phyloP scores from a whole-genome alignment of 2,113 vertebrate species.

The Scomber japonicus region DNA sequence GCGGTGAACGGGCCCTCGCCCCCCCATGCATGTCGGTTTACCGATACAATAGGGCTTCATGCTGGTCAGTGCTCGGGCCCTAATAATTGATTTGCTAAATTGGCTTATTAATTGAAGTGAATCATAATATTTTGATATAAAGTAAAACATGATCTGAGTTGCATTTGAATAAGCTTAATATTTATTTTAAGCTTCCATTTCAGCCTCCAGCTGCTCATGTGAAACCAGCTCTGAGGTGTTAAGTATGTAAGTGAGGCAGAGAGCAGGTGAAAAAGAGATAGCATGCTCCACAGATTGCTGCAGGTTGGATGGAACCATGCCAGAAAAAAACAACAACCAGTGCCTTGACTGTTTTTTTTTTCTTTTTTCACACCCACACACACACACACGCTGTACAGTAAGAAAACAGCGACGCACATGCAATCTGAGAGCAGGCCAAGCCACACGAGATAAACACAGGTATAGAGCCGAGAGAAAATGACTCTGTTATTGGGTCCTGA shows the following conservation, averaged over 20 bases:
- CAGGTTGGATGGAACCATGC: background rate
- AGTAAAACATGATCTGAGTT: too few relatives aligned
- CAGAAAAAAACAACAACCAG: background rate
- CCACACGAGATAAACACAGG: slow-evolving; percentile 44
- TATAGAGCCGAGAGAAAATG: slow-evolving; percentile 19
- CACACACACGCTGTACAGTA: background rate
- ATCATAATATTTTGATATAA: too few relatives aligned
- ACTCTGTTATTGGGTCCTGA: slow-evolving; percentile 44
- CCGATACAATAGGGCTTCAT: too few relatives aligned
- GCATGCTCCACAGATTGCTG: slow-evolving; percentile 5
- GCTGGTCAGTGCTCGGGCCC: too few relatives aligned
- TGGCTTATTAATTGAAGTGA: too few relatives aligned
- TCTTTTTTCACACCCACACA: slow-evolving; percentile 1
- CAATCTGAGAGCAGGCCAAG: background rate
- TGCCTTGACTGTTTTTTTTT: slow-evolving; percentile 16
- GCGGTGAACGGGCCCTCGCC: too few relatives aligned
- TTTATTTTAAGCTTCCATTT: background rate
- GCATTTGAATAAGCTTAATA: too few relatives aligned
- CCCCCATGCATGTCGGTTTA: too few relatives aligned
- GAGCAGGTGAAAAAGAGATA: slow-evolving; percentile 2
- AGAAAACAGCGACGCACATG: background rate
- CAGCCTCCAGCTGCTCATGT: background rate
- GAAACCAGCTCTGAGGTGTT: background rate
- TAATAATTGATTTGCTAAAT: too few relatives aligned
- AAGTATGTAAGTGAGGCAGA: background rate